phyloP scores from a whole-genome alignment of 2,888 invertebrate species.

The Clusia tigrina region DNA sequence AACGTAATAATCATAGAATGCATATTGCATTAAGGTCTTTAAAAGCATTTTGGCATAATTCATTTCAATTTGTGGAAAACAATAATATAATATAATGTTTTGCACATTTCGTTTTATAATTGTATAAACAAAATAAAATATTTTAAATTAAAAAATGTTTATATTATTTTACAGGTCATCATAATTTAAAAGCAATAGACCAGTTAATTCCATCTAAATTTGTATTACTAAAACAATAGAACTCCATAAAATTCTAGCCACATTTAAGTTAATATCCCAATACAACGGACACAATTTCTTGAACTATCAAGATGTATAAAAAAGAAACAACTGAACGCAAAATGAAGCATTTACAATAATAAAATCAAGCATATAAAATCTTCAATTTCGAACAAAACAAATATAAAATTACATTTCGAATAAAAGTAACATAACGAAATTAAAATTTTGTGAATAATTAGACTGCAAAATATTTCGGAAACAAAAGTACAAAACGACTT shows the following conservation, averaged over 20 bases:
- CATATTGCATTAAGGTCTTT: too few relatives aligned
- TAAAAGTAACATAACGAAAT: conserved; percentile 28
- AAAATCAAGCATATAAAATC: conserved; percentile 8
- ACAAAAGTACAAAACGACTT: conserved; percentile 37
- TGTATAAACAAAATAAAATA: neutral
- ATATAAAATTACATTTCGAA: conserved; percentile 26
- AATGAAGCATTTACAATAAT: neutral
- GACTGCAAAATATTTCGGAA: conserved; percentile 34
- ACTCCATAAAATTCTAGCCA: conserved; percentile 51
- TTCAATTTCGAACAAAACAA: conserved; percentile 21
- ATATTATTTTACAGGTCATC: conserved; percentile 54
- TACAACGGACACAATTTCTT: conserved; percentile 52
- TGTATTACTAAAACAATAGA: conserved; percentile 47
- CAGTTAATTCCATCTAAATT: conserved; percentile 44
- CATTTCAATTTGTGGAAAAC: neutral
- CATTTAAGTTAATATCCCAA: conserved; percentile 55
- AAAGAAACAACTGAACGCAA: conserved; percentile 7
- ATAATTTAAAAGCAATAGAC: conserved; percentile 61
- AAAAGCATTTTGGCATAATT: too few relatives aligned
- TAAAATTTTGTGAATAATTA: conserved; percentile 28
- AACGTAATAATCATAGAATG: too few relatives aligned
- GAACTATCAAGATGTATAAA: neutral
- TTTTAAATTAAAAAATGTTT: neutral
- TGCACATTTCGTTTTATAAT: neutral
- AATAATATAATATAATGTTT: too few relatives aligned